Percentiles rank a stretch among this genome's conserved stretches.
Conservation (phyloP, 2,888 invertebrate genomes). For the Galerucella nymphaeae region DNA sequence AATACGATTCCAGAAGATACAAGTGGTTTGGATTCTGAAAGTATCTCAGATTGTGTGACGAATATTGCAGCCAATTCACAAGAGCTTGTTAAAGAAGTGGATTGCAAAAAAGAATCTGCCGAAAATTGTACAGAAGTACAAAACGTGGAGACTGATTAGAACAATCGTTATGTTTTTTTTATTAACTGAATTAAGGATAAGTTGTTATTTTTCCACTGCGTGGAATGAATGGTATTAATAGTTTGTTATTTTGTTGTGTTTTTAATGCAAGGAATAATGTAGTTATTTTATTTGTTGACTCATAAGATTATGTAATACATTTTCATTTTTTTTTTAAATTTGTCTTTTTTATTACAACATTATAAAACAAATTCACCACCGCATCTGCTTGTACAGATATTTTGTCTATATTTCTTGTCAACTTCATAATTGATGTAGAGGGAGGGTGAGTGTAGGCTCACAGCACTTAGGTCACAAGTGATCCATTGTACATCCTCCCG, state of each 20-base stretch:
- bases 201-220: not conserved
- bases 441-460: no score
- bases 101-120: not conserved
- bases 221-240: not conserved
- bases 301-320: not conserved
- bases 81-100: not conserved
- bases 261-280: not conserved
- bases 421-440: no score
- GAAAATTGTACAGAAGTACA: not conserved
- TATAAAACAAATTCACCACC: no score
- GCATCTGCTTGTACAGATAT: no score
- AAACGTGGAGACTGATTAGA: conserved; percentile 5
- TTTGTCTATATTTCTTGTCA: no score
- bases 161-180: not conserved
- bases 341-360: not conserved
- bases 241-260: not conserved
- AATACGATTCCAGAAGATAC: not conserved
- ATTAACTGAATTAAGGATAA: not conserved
- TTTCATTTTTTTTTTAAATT: conserved; percentile 4
- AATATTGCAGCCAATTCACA: not conserved
- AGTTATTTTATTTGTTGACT: conserved; percentile 9
- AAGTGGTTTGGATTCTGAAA: not conserved
- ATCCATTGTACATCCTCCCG: no score
- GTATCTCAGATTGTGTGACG: not conserved
- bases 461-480: no score